Evolutionary conservation across 2,797 vertebrate genomes (phyloP), one percentile per base, ranked within the genome.

Genomic region (Pelodytes ibericus): DNA sequence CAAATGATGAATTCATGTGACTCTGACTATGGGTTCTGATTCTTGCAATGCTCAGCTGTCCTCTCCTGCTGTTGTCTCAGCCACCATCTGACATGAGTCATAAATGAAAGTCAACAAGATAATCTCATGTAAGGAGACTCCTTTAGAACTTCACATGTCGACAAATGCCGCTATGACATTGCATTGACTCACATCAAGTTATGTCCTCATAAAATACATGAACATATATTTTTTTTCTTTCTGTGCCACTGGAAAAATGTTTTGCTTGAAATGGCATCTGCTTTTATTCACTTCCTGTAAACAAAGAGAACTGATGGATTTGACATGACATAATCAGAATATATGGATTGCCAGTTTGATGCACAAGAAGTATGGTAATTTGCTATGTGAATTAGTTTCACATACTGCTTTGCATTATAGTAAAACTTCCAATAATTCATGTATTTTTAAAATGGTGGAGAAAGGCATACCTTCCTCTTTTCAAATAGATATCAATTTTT

Each of bases 1-100:
- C 86, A 83, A 80, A 84, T 60, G 77, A 68, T 24, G 65, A 87
- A 83, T 70, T 67, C 74, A 80, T 79, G 62, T 61, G 83, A 84
- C 80, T 1, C 56, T 66, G 69, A 71, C 74, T 75, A 33, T 66
- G 68, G 44, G 56, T 60, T 79, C 26, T 76, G 82, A 79, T 79
- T 56, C 77, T 72, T 49, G 73, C 77, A 25, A 29, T 0, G 10
- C 53, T 84, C 58, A 39, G 71, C 85, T 83, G 80, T 80, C 83
- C 71, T 61, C 74, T 61, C 71, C 39, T 41, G 62, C 51, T 18
- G 30, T 44, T 57, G 72, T 18, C 71, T 75, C 44, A 5, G 29
- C 16, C 27, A 18, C 79, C 79, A 79, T 71, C 80, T 78, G 75
- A 62, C 70, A 73, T 1, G 15, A 68, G 3, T 9, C 0, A 0